A percentile compares a stretch with the other conserved stretches of the same genome.
phyloP scores from a whole-genome alignment of 2,888 invertebrate species.

The Malthinus seriepunctatus region DNA sequence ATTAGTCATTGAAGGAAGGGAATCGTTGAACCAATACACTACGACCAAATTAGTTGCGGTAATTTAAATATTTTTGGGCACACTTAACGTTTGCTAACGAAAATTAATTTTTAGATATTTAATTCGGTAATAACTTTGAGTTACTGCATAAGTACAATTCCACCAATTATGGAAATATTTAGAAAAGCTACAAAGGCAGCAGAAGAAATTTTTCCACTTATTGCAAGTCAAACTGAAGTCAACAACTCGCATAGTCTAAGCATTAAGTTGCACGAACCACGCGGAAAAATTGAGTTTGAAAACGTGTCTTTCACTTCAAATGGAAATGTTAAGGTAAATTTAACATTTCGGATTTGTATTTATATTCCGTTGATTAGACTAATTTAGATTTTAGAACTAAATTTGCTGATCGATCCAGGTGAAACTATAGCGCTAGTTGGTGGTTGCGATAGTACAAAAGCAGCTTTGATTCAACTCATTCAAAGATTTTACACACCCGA shows the following conservation, averaged over 20 bases:
- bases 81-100: no score
- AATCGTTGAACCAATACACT: background rate
- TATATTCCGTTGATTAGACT: conserved; percentile 8
- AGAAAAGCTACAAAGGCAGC: background rate
- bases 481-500: no score
- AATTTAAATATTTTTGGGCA: background rate
- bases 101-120: background rate
- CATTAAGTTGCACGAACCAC: conserved; percentile 57
- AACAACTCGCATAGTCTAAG: conserved; percentile 52
- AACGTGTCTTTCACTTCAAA: conserved; percentile 77
- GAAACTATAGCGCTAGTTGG: background rate
- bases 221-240: background rate
- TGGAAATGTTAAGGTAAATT: conserved; percentile 69
- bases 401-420: background rate
- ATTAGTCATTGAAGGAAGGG: background rate
- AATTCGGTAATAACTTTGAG: background rate
- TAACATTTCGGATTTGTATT: conserved; percentile 7
- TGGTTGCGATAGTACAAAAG: background rate
- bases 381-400: conserved; percentile 51
- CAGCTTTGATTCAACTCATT: background rate
- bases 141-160: background rate
- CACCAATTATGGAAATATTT: background rate
- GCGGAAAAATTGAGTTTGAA: conserved; percentile 71
- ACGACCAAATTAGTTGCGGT: background rate
- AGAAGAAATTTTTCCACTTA: background rate